Base-by-base conservation (phyloP, 2,113 vertebrate species). In the Podarcis muralis region DNA sequence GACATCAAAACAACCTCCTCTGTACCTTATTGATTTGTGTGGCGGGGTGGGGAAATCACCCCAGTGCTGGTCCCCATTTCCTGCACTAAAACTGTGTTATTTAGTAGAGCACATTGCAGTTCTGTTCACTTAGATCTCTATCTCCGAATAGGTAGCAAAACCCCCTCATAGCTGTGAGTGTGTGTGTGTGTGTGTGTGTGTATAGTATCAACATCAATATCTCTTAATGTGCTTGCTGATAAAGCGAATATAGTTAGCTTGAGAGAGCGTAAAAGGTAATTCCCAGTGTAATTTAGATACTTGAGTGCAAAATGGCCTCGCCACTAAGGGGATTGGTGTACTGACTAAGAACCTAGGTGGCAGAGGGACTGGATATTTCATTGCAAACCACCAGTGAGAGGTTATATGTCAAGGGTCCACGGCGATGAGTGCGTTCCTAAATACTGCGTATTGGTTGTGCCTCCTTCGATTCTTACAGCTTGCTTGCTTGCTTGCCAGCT, bases 121-220 rank as follows among this genome's bases (percentile, higher is more conserved):
- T 43, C 85, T 6, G 84, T 27, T 7, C 35, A 75, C 79, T 71
- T 77, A 68, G 87, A 85, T 93, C 83, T 40, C 59, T 91, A 87
- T 94, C 84, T 75, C 40, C 81, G 81, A 91, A 91, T 90, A 90
- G 87, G 91, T 88, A 82, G 91, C 88, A 35, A 90, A 92, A 85
- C 92, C 35, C 81, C 72, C 90, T 93, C 72, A 1, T 75, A 93
- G 90, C 86, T 90, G 16, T 78, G 80, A 88, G 48, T 12, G 48
- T 53, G 48, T 2, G 0, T 88, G 75, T 92, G 90, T 91, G 48
- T 12, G 48, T 53, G 48, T 2, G 0, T 88, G 75, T 92, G 90
- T 91, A 27, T 71, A 90, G 35, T 83, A 40, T 85, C 87, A 77
- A 35, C 90, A 84, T 90, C 93, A 87, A 74, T 43, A 0, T 88